Conservation (phyloP, 2,113 vertebrate genomes). For the Oncorhynchus masou region DNA sequence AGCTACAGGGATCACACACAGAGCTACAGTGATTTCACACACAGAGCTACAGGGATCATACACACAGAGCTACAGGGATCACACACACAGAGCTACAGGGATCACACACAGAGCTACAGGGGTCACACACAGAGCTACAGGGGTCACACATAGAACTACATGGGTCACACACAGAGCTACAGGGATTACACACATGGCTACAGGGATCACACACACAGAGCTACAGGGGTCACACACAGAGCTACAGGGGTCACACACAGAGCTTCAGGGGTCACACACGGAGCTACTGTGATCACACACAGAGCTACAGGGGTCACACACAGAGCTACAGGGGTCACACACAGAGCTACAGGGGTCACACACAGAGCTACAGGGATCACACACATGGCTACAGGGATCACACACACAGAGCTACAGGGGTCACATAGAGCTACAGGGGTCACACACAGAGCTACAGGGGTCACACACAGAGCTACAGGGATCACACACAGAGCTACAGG, state of each 20-base stretch:
- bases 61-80: slow-evolving; percentile 64
- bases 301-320: slow-evolving; percentile 64
- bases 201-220: slow-evolving; percentile 53
- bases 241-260: slow-evolving; percentile 63
- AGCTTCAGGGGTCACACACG: slow-evolving; percentile 64
- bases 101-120: slow-evolving; percentile 64
- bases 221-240: slow-evolving; percentile 64
- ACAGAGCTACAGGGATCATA: slow-evolving; percentile 67
- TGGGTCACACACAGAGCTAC: slow-evolving; percentile 60
- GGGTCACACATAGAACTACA: slow-evolving; percentile 64
- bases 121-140: slow-evolving; percentile 60
- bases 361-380: slow-evolving; percentile 65
- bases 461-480: slow-evolving; percentile 62
- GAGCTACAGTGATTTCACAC: slow-evolving; percentile 67
- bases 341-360: slow-evolving; percentile 64
- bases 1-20: slow-evolving; percentile 64
- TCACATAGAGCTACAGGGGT: slow-evolving; percentile 72
- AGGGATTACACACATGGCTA: slow-evolving; percentile 62
- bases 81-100: slow-evolving; percentile 62
- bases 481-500: slow-evolving; percentile 64
- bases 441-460: slow-evolving; percentile 64
- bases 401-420: no score
- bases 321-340: slow-evolving; percentile 64
- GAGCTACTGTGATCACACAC: slow-evolving; percentile 64
- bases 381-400: slow-evolving; percentile 64